Evolutionary conservation across 2,888 invertebrate species (phyloP), one percentile per base, ranked within the genome.

Genomic region (Horisme vitalbata): DNA sequence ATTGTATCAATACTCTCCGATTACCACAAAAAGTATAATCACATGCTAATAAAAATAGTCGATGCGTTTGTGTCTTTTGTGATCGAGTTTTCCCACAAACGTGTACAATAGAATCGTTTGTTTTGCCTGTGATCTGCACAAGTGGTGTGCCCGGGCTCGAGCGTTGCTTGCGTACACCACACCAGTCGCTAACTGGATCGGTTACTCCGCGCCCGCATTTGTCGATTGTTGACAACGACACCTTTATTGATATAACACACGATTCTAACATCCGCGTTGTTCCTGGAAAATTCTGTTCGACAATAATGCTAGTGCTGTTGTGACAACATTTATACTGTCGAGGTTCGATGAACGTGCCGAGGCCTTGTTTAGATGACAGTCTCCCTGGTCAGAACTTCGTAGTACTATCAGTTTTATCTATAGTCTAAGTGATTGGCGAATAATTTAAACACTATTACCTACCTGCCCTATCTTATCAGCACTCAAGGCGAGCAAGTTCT

Each of bases 11-110:
- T 52, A 36, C 41, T 38, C 53, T 43, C 49, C 34, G 51, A 43
- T 54, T 28, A 38, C 12, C 45, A 51, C 38, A 56, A 49, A 57
- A 59, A 48, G 23, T 20, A 49, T 54, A 53, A 48, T 55, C 46
- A 43, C 41, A 55, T 56, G 48, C 47, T 50, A 45, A 55, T 63
- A 63, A 66, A 66, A 72, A 67, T 63, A 53, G 57, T 61, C 54
- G 57, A 66, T 65, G 68, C 65, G 65, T 72, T 73, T 71, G 71
- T 75, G 75, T 75, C 70, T 80, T 75, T 80, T 79, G 75, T 80
- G 72, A 71, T 74, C 59, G 60, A 76, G 58, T 79, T 79, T 87
- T 88, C 87, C 79, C 88, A 88, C 80, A 81, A 75, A 58, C 65
- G 61, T 55, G 62, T 66, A 85, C 84, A 86, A 85, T 85, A 67